These are phyloP conservation scores for Hemibagrus guttatus DNA, from an alignment of 2,797 vertebrate genomes.

Conservation along the genomic window DNA sequence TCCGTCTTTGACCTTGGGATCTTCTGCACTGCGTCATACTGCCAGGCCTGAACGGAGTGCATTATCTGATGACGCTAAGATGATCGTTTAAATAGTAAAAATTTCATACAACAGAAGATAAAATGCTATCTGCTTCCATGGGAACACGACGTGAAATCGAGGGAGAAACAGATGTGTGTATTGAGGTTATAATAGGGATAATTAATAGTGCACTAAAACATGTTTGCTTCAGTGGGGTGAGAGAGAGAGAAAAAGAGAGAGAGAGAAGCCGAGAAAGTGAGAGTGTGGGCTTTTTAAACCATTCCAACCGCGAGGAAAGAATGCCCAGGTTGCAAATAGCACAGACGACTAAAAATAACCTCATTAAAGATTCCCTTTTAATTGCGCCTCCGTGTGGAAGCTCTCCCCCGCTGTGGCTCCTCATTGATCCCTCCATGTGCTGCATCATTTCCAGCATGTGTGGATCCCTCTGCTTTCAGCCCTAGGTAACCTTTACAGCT, in stretches of 20 bases:
- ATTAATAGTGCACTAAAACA: slow-evolving; percentile 26
- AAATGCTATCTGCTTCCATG: slow-evolving; percentile 40
- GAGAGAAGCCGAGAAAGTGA: background rate
- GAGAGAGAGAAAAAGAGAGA: background rate
- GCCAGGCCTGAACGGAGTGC: background rate
- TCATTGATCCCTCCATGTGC: slow-evolving; percentile 47
- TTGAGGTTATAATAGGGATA: slow-evolving; percentile 3
- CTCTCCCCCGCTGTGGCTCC: slow-evolving; percentile 61
- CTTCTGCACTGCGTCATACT: slow-evolving; percentile 17
- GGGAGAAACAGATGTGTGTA: background rate
- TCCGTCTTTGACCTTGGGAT: slow-evolving; percentile 36
- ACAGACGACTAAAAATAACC: slow-evolving; percentile 70
- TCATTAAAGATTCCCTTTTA: slow-evolving; percentile 76
- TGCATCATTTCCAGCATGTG: slow-evolving; percentile 35
- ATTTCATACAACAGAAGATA: slow-evolving; percentile 5
- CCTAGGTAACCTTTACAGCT: slow-evolving; percentile 25
- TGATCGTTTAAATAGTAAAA: slow-evolving; percentile 31
- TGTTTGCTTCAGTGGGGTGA: slow-evolving; percentile 3
- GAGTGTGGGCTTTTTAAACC: background rate
- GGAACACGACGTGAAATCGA: slow-evolving; percentile 5
- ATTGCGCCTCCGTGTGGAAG: slow-evolving; percentile 66
- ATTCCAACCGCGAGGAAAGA: slow-evolving; percentile 34
- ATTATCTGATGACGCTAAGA: slow-evolving; percentile 1
- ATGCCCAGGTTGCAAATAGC: slow-evolving; percentile 72
- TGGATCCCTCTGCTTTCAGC: slow-evolving; percentile 24